phyloP scores from a whole-genome alignment of 2,888 invertebrate genomes.

The Dryocosmus kuriphilus region DNA sequence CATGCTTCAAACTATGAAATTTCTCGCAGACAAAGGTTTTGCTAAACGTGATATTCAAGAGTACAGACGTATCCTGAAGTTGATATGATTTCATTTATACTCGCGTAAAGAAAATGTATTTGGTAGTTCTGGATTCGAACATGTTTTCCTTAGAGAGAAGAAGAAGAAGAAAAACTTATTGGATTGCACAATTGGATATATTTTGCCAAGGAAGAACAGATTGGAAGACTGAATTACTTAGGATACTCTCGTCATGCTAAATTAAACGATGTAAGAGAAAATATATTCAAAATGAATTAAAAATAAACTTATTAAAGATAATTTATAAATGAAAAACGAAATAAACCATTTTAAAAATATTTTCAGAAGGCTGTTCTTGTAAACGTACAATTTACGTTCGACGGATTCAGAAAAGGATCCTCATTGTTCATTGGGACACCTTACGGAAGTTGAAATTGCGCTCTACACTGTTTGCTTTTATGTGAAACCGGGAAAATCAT shows the following conservation, averaged over 20 bases:
- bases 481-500: constrained; percentile 77
- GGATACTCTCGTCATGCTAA: constrained; percentile 72
- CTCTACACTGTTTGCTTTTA: constrained; percentile 81
- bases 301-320: background rate
- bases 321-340: background rate
- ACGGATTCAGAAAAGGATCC: constrained; percentile 72
- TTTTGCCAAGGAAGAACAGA: constrained; percentile 78
- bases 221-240: constrained; percentile 75
- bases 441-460: constrained; percentile 82
- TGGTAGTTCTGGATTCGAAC: constrained; percentile 82
- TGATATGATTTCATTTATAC: constrained; percentile 77
- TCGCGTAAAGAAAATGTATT: constrained; percentile 73
- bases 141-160: constrained; percentile 82
- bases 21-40: constrained; percentile 59
- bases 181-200: constrained; percentile 82
- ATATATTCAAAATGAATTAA: background rate
- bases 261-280: constrained; percentile 66
- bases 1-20: constrained; percentile 57
- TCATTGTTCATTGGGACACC: constrained; percentile 78
- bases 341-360: constrained; percentile 20
- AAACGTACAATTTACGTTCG: constrained; percentile 74
- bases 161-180: constrained; percentile 75
- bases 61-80: constrained; percentile 64
- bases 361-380: constrained; percentile 72
- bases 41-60: constrained; percentile 56